Conservation (phyloP, 2,113 vertebrate species). For the Mesembrinibis cayennensis region DNA sequence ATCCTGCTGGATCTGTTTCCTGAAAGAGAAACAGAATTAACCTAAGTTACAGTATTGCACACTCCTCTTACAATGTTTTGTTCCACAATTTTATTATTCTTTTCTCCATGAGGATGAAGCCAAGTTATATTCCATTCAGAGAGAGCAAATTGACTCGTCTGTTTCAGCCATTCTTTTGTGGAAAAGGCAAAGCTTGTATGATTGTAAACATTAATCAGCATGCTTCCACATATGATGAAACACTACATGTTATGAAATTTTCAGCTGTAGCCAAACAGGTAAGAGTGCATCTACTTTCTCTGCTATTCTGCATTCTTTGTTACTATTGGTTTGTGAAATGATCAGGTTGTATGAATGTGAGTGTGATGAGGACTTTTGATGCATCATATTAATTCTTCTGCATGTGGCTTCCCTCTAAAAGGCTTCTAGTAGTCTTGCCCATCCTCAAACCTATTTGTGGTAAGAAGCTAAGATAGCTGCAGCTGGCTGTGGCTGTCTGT, state of each 20-base stretch:
- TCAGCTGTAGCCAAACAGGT: conserved; percentile 89
- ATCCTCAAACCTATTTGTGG: not conserved
- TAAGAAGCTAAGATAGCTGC: not conserved
- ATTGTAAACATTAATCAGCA: conserved; percentile 90
- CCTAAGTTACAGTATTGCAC: not conserved
- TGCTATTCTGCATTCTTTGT: not conserved
- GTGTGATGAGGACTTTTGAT: not conserved
- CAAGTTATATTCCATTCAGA: conserved; percentile 82
- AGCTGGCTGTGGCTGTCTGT: not conserved
- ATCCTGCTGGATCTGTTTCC: not conserved
- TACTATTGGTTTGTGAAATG: not conserved
- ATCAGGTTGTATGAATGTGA: not conserved
- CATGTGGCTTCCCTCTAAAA: not conserved
- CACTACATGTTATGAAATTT: conserved; percentile 90
- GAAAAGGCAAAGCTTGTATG: conserved; percentile 86
- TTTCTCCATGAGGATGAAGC: conserved; percentile 46
- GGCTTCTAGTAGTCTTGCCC: not conserved
- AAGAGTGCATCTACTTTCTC: not conserved
- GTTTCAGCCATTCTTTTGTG: conserved; percentile 87
- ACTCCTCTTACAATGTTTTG: not conserved
- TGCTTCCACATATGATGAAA: conserved; percentile 87
- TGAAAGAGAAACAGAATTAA: not conserved
- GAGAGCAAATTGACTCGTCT: conserved; percentile 92
- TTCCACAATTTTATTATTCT: not conserved
- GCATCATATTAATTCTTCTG: not conserved